Base-by-base conservation (phyloP, 2,113 vertebrate genomes). In the Neogale vison region DNA sequence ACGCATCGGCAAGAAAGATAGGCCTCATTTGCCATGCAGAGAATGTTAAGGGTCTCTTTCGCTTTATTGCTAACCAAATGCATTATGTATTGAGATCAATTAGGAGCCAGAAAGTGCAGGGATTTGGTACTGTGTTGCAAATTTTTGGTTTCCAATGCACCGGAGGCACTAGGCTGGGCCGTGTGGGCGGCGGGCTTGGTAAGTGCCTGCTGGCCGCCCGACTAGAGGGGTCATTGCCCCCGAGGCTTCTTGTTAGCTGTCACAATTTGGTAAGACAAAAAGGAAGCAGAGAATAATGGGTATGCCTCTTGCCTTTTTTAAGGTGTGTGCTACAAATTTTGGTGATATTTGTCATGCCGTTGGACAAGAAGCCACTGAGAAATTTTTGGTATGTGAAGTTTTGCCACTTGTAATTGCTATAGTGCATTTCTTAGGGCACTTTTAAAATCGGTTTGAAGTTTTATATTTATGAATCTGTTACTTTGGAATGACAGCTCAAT, bases 271-370 rank as follows among this genome's bases (percentile, higher is more conserved):
- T 83, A 93, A 93, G 69, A 92, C 67, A 86, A 57, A 94, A 96
- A 50, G 85, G 83, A 90, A 93, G 63, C 47, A n/a, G 52, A 93
- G 88, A 88, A 50, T 94, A 94, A 95, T 45, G 55, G 31, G 12
- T 52, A 6, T 95, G 81, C 45, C 39, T 97, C 87, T 97, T 95
- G 94, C 96, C 93, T 92, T 81, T 81, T 67, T 97, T 10, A 97
- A 99, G 99, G 99, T 99, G 61, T 99, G 99, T 97, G 99, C 99
- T 81, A 99, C 99, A 89, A 99, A 99, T 98, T 99, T 99, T 98
- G 99, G 99, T 92, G 99, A 99, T 96, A 99, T 99, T 97, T 99
- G 99, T 98, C 99, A 99, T 90, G 99, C 99, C 79, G 99, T 99
- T 87, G 99, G 99, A 86, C 99, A 99, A 94, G 99, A 99, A 96